phyloP scores from a whole-genome alignment of 2,797 vertebrate genomes.

The Labroides dimidiatus region DNA sequence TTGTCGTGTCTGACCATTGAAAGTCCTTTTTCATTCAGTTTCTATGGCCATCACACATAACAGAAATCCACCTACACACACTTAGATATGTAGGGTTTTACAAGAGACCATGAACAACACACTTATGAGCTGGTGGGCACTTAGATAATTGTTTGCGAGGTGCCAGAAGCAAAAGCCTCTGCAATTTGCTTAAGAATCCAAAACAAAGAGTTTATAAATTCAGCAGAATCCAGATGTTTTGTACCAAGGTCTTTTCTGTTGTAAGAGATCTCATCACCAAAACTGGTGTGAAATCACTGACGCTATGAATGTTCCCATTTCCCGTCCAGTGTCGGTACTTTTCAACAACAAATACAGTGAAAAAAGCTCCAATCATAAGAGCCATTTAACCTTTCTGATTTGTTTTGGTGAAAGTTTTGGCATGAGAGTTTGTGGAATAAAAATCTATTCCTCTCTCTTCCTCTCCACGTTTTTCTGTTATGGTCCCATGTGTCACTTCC shows the following conservation, averaged over 20 bases:
- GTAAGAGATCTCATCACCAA: constrained; percentile 48
- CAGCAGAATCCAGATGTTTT: constrained; percentile 73
- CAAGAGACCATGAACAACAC: constrained; percentile 93
- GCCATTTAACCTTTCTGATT: constrained; percentile 65
- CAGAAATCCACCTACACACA: constrained; percentile 79
- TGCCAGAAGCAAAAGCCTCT: constrained; percentile 92
- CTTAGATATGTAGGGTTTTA: constrained; percentile 75
- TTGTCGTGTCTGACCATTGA: constrained; percentile 90
- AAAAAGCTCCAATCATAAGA: constrained; percentile 63
- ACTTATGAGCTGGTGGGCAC: constrained; percentile 97
- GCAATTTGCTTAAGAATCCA: constrained; percentile 87
- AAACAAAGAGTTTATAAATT: constrained; percentile 83
- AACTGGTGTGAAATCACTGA: constrained; percentile 59
- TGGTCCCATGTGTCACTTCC: constrained; percentile 87
- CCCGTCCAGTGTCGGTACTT: constrained; percentile 57
- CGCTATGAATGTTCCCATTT: constrained; percentile 56
- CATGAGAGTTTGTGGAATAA: constrained; percentile 67
- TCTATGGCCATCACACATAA: constrained; percentile 76
- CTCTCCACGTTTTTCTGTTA: constrained; percentile 22
- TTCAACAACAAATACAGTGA: constrained; percentile 72
- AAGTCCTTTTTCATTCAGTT: constrained; percentile 76
- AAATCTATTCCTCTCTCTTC: constrained; percentile 65
- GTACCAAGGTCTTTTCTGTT: constrained; percentile 72
- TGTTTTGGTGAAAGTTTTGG: constrained; percentile 79
- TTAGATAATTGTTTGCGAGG: constrained; percentile 95